Evolutionary conservation across 1,140 invertebrate genomes (phyloP), one percentile per base, ranked within the genome.

Genomic region (Temnothorax curvispinosus): DNA sequence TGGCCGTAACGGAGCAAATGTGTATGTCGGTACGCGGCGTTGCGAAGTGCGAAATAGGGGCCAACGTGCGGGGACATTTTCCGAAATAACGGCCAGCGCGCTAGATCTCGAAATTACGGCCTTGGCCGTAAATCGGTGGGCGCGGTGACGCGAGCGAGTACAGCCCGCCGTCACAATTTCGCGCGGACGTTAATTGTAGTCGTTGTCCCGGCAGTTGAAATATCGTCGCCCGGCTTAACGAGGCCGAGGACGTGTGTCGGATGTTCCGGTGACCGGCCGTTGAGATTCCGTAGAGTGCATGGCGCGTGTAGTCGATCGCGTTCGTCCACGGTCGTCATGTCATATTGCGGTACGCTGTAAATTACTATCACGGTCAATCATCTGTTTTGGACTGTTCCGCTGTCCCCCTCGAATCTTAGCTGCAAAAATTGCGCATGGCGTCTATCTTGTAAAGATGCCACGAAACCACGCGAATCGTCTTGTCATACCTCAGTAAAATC

Each of bases 151-250:
- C 64, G 64, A 13, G 15, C 65, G 47, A 11, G 44, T 18, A 47
- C 52, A 56, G 41, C 69, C 50, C 82, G 41, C 8, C 52, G 67
- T 90, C 85, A 76, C 65, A 87, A 90, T 90, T 89, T 90, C 71
- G 54, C 80, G 52, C 52, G 71, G 81, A 90, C 88, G 86, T 90
- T 90, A 90, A 90, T 88, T 71, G 89, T 71, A 65, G 67, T 75
- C 9, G 64, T 58, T 56, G 58, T 41, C 38, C 44, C 18, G 41
- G 52, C 65, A 71, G 60, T 62, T 81, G 78, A 90, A 90, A 90
- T 88, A 85, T 90, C 81, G 56, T 67, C 47, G 60, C 38, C 38
- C 18, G 69, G 64, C 27, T 80, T 65, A 81, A 90, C 86, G 86
- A 76, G 88, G 65, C 67, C 77, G 54, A 21, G 47, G 27, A 54